Evolutionary conservation across 2,888 invertebrate genomes (phyloP).

Genomic region (Agrotis ipsilon): DNA sequence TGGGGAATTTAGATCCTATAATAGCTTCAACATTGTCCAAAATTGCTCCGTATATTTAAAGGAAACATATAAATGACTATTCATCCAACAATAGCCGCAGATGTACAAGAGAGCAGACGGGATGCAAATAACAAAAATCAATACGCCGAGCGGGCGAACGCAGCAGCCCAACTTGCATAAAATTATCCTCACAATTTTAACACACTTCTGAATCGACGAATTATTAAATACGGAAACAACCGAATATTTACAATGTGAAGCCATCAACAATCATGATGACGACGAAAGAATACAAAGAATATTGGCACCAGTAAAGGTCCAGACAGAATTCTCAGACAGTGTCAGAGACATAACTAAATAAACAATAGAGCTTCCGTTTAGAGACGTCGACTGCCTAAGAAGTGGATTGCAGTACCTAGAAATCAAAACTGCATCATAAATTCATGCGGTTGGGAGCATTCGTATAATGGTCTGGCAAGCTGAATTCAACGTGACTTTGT

Average conservation of each 20-base stretch:
- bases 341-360: conserved; percentile 74
- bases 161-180: conserved; percentile 83
- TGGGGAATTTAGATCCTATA: conserved; percentile 19
- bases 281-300: conserved; percentile 58
- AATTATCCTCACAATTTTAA: conserved; percentile 83
- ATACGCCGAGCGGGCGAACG: conserved; percentile 83
- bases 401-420: conserved; percentile 73
- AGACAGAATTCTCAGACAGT: conserved; percentile 82
- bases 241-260: conserved; percentile 47
- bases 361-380: conserved; percentile 86
- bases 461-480: conserved; percentile 58
- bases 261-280: conserved; percentile 25
- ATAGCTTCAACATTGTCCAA: conserved; percentile 30
- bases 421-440: conserved; percentile 67
- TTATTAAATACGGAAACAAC: conserved; percentile 57
- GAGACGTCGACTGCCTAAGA: conserved; percentile 81
- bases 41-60: conserved; percentile 53
- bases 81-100: conserved; percentile 86
- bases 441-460: conserved; percentile 57
- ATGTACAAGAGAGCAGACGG: conserved; percentile 86
- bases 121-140: conserved; percentile 91
- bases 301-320: conserved; percentile 63
- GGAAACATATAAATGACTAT: conserved; percentile 77
- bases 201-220: conserved; percentile 69
- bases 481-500: conserved; percentile 63